A percentile compares a stretch with the other conserved stretches of the same genome.
phyloP scores from a whole-genome alignment of 92 coral and sea anemone species.

The Zoanthus gigantus region DNA sequence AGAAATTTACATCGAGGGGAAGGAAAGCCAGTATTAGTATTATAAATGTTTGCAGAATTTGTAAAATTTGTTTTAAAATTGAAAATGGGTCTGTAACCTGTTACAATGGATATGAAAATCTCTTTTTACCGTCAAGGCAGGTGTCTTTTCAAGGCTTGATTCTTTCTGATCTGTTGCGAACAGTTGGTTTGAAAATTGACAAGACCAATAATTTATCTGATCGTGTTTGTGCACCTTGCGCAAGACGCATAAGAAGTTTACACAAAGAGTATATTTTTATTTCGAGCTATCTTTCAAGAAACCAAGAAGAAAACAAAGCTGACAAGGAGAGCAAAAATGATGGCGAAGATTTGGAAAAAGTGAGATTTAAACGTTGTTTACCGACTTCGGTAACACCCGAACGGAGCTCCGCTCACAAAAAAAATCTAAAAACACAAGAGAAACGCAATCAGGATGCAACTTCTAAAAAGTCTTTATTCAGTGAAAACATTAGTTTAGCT shows the following conservation, averaged over 20 bases:
- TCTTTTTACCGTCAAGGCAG: not conserved
- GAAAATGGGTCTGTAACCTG: conserved; percentile 4
- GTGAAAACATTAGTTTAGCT: conserved; percentile 22
- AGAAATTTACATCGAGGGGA: not conserved
- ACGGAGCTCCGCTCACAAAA: conserved; percentile 17
- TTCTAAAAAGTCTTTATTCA: conserved; percentile 22
- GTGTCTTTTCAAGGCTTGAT: conserved; percentile 18
- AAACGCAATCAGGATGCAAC: conserved; percentile 1
- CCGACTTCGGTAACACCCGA: not conserved
- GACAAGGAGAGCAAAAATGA: conserved; percentile 16
- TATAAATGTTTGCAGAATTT: not conserved
- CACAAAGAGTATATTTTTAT: not conserved
- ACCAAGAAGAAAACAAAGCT: not conserved
- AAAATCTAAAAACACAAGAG: not conserved
- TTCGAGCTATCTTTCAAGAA: conserved; percentile 6
- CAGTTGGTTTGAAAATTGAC: conserved; percentile 12
- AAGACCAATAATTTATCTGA: conserved; percentile 5
- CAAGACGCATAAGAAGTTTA: conserved; percentile 10
- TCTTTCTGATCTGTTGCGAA: conserved; percentile 24
- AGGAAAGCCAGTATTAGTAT: not conserved
- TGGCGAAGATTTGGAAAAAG: conserved; percentile 12
- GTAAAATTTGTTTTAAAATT: not conserved
- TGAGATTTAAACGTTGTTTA: conserved; percentile 24
- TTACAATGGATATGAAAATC: conserved; percentile 15
- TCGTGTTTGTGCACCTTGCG: conserved; percentile 18